phyloP scores from a whole-genome alignment of 2,888 invertebrate species.

The Cerceris rybyensis region DNA sequence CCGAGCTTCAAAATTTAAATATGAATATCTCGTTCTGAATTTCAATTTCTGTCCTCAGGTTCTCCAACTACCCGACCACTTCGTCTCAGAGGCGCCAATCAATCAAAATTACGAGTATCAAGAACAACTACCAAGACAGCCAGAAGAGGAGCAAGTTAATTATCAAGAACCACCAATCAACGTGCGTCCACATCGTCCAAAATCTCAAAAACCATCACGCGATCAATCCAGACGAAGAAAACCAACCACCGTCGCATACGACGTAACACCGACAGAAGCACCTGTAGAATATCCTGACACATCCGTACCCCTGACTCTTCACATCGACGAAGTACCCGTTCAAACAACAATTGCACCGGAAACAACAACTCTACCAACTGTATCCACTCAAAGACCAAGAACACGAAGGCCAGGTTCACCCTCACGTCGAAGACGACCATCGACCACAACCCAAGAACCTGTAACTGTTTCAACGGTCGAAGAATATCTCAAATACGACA shows the following conservation, averaged over 20 bases:
- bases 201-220: slow-evolving; percentile 56
- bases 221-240: slow-evolving; percentile 71
- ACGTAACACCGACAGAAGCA: slow-evolving; percentile 58
- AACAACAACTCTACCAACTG: slow-evolving; percentile 46
- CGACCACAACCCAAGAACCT: slow-evolving; percentile 66
- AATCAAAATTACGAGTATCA: slow-evolving; percentile 40
- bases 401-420: slow-evolving; percentile 67
- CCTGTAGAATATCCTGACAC: too few species aligned
- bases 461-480: slow-evolving; percentile 39
- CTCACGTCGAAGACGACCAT: slow-evolving; percentile 69
- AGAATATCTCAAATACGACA: slow-evolving; percentile 66
- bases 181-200: slow-evolving; percentile 63
- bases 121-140: slow-evolving; percentile 41
- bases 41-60: slow-evolving; percentile 26
- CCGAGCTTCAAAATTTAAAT: too few species aligned
- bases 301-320: slow-evolving; percentile 57
- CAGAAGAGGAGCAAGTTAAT: slow-evolving; percentile 45
- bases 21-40: too few species aligned
- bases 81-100: slow-evolving; percentile 33
- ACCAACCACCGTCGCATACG: slow-evolving; percentile 62
- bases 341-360: slow-evolving; percentile 70
- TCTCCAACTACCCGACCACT: slow-evolving; percentile 18
- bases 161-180: slow-evolving; percentile 58
- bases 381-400: slow-evolving; percentile 61
- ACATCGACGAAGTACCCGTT: slow-evolving; percentile 62